Base-by-base conservation (phyloP, 2,113 vertebrate genomes). In the Helogale parvula region DNA sequence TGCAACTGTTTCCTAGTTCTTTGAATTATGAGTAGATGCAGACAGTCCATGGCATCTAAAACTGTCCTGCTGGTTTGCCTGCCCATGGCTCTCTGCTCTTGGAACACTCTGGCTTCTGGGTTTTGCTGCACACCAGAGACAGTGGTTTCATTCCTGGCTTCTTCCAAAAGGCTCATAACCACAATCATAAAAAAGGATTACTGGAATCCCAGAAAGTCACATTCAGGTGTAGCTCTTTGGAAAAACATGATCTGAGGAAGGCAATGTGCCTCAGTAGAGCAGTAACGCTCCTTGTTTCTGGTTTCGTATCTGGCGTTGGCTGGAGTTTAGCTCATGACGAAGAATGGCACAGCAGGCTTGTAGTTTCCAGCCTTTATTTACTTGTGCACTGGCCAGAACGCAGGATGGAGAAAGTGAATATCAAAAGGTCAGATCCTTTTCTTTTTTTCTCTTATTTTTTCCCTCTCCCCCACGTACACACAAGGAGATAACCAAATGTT, bases 151-250 rank as follows among this genome's bases (percentile, higher is more conserved):
- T 94, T 98, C 85, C 94, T 98, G 96, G 96, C 93, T 66, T 97
- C 96, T 92, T 96, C 74, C 82, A 52, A 65, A 98, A 35, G 76
- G 93, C 88, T 96, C 90, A 14, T 57, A 97, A 90, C 93, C 83
- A 31, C 50, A 79, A 65, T 96, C 96, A 89, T 98, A 98, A 98
- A 98, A 98, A 98, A 45, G 84, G 96, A 96, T 96, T 98, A 88
- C 96, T 92, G 94, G 96, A 98, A 91, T 97, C 60, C 74, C 92
- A 94, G 80, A 82, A 95, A 98, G 95, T 96, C 98, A 96, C 94
- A 88, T 5, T 35, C 97, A 98, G 97, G 98, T 98, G 95, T 96
- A 97, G 80, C 79, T 98, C 92, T 91, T 97, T 95, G 96, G 98
- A 96, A 98, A 80, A 96, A 93, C 71, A 63, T 93, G 69, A 72